Evolutionary conservation across 2,113 vertebrate species (phyloP).

Genomic region (Marmota flaviventris): DNA sequence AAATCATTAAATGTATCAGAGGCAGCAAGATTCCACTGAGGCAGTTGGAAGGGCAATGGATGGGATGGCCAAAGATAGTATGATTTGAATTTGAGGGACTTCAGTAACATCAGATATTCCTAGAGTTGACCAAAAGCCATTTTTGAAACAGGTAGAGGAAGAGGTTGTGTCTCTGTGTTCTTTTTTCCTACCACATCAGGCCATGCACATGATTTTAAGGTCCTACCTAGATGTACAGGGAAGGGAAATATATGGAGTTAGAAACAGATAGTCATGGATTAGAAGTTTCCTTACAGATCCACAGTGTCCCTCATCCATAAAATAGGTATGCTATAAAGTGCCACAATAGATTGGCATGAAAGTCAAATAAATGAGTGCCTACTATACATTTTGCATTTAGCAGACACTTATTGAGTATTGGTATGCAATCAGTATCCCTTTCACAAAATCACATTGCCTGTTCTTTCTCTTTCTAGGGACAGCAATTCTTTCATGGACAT

Average conservation of each 20-base stretch:
- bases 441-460: not conserved
- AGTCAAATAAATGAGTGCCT: not conserved
- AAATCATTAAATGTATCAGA: not conserved
- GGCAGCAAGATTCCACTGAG: not conserved
- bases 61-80: not conserved
- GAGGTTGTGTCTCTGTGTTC: not conserved
- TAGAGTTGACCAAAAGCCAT: not conserved
- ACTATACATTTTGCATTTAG: constrained; percentile 3
- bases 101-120: not conserved
- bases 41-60: not conserved
- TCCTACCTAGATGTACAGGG: not conserved
- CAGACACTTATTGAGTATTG: not conserved
- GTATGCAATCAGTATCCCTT: not conserved
- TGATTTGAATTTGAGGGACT: not conserved
- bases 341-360: not conserved
- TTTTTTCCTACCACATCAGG: not conserved
- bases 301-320: not conserved
- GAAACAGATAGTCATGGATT: not conserved
- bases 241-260: not conserved
- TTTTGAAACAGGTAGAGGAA: not conserved
- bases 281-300: not conserved
- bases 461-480: not conserved
- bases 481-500: not conserved
- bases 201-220: not conserved
- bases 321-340: not conserved